These are phyloP conservation scores for Abrostola triplasia DNA, from an alignment of 2,888 invertebrate species.

Conservation along the genomic window DNA sequence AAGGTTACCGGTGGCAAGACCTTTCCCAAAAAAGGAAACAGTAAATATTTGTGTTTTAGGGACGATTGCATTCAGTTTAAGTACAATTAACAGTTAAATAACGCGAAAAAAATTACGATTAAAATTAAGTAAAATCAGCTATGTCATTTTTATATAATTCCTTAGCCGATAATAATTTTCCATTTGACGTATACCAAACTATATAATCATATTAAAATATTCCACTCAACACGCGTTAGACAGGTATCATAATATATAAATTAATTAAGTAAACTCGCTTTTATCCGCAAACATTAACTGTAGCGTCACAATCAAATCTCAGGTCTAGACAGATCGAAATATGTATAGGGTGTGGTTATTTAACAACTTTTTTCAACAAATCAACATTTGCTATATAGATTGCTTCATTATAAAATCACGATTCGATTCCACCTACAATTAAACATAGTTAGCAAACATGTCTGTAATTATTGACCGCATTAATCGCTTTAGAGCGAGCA, in stretches of 20 bases:
- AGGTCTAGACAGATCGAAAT: conserved; percentile 33
- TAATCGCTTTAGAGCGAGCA: conserved; percentile 59
- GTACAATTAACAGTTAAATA: no score
- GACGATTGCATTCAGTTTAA: no score
- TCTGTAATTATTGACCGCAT: conserved; percentile 65
- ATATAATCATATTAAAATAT: not conserved
- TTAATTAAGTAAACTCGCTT: conserved; percentile 12
- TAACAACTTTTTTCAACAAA: conserved; percentile 31
- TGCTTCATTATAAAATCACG: conserved; percentile 54
- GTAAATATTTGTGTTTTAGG: no score
- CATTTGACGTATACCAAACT: not conserved
- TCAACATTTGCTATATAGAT: conserved; percentile 24
- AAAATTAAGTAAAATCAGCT: no score
- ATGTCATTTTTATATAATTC: no score
- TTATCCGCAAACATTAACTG: conserved; percentile 28
- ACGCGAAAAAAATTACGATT: no score
- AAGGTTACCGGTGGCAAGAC: no score
- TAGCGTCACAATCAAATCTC: conserved; percentile 37
- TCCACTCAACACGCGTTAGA: not conserved
- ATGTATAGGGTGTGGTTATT: conserved; percentile 36
- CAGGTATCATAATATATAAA: conserved; percentile 1
- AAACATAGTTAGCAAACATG: conserved; percentile 66
- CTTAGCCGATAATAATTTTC: not conserved
- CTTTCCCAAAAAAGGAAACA: no score
- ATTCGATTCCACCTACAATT: conserved; percentile 62